These are phyloP conservation scores for Physocephala rufipes DNA, from an alignment of 2,888 invertebrate genomes.

Conservation along the genomic window DNA sequence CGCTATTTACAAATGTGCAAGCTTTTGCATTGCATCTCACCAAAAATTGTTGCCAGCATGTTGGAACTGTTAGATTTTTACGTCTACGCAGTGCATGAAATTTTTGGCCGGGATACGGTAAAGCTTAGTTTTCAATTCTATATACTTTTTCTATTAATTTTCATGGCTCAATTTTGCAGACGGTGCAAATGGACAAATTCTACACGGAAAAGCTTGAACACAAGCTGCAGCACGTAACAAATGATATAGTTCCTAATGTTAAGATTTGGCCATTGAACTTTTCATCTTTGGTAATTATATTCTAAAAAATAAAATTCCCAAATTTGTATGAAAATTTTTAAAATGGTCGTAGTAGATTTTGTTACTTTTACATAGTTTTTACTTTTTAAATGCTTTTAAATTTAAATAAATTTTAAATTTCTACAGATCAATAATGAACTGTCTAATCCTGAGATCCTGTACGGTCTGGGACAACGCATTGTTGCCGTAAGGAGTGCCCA, in stretches of 20 bases:
- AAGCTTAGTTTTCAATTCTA: slow-evolving; percentile 31
- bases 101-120: slow-evolving; percentile 82
- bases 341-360: too few relatives aligned
- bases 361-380: too few relatives aligned
- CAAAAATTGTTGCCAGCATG: slow-evolving; percentile 90
- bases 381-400: not conserved
- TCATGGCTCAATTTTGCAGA: slow-evolving; percentile 44
- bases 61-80: slow-evolving; percentile 94
- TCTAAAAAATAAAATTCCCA: too few relatives aligned
- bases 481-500: slow-evolving; percentile 93
- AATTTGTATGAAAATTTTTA: too few relatives aligned
- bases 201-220: slow-evolving; percentile 71
- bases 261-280: slow-evolving; percentile 65
- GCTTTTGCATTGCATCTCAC: slow-evolving; percentile 86
- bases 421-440: slow-evolving; percentile 72
- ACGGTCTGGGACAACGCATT: slow-evolving; percentile 85
- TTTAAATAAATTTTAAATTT: slow-evolving; percentile 1
- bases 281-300: slow-evolving; percentile 59
- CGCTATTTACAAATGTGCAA: slow-evolving; percentile 94
- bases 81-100: slow-evolving; percentile 85
- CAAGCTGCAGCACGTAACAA: slow-evolving; percentile 80
- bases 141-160: not conserved
- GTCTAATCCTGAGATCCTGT: slow-evolving; percentile 75
- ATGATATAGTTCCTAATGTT: slow-evolving; percentile 71
- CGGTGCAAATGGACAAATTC: slow-evolving; percentile 71